Conservation (phyloP, 2,113 vertebrate species). For the Gavia stellata region DNA sequence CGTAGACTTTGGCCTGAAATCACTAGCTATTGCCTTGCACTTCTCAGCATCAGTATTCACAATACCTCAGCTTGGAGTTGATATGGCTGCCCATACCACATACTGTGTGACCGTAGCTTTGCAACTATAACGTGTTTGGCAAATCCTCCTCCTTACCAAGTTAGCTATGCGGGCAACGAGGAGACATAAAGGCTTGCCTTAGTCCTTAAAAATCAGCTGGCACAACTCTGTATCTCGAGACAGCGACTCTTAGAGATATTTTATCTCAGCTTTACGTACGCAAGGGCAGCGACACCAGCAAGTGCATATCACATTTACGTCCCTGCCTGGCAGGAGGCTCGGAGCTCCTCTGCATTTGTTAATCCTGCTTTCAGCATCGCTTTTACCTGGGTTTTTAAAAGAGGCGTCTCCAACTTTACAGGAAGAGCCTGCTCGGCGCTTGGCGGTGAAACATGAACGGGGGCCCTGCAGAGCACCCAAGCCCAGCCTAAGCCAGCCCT, state of each 20-base stretch:
- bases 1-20: background rate
- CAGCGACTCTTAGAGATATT: too few species aligned
- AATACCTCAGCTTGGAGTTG: background rate
- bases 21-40: fast-evolving
- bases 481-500: background rate
- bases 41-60: background rate
- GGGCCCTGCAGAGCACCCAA: fast-evolving
- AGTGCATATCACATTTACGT: fast-evolving
- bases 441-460: too few species aligned
- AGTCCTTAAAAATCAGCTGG: background rate
- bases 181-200: background rate
- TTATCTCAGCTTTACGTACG: fast-evolving
- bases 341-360: background rate
- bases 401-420: background rate
- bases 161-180: background rate
- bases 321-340: background rate
- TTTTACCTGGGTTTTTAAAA: background rate
- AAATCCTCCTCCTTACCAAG: background rate
- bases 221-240: background rate
- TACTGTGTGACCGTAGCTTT: fast-evolving
- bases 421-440: background rate
- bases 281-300: background rate
- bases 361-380: background rate
- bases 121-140: too few species aligned
- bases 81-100: fast-evolving